phyloP scores from a whole-genome alignment of 2,113 vertebrate species.

The Camelus bactrianus region DNA sequence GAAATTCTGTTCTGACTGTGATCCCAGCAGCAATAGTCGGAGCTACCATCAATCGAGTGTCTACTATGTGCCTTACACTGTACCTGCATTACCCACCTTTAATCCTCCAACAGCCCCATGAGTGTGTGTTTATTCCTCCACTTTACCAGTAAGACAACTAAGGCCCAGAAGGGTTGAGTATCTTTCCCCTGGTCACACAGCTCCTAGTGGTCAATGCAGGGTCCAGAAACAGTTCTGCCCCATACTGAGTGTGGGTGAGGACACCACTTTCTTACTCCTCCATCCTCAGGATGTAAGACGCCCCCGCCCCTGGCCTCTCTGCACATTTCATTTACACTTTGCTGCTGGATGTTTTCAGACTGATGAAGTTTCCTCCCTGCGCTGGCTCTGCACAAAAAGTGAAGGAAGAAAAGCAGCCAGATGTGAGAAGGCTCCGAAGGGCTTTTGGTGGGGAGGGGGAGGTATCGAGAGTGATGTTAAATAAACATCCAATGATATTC shows the following conservation, averaged over 20 bases:
- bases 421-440: slow-evolving; percentile 86
- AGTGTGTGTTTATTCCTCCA: not conserved
- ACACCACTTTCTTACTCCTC: not conserved
- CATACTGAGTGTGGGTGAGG: not conserved
- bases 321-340: slow-evolving; percentile 78
- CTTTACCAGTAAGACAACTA: not conserved
- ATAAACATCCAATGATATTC: slow-evolving; percentile 87
- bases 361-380: slow-evolving; percentile 85
- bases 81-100: not conserved
- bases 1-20: slow-evolving; percentile 20
- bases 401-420: slow-evolving; percentile 86
- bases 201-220: not conserved
- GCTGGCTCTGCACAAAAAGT: slow-evolving; percentile 74
- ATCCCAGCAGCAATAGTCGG: not conserved
- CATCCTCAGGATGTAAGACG: not conserved
- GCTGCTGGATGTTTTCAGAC: slow-evolving; percentile 79
- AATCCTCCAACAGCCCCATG: not conserved
- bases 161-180: not conserved
- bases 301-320: slow-evolving; percentile 36
- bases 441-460: slow-evolving; percentile 65
- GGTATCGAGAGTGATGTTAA: slow-evolving; percentile 83
- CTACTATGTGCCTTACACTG: not conserved
- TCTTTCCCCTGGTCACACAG: not conserved
- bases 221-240: not conserved
- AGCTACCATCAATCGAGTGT: not conserved